phyloP scores from a whole-genome alignment of 2,113 vertebrate genomes.

The Tor tambroides region DNA sequence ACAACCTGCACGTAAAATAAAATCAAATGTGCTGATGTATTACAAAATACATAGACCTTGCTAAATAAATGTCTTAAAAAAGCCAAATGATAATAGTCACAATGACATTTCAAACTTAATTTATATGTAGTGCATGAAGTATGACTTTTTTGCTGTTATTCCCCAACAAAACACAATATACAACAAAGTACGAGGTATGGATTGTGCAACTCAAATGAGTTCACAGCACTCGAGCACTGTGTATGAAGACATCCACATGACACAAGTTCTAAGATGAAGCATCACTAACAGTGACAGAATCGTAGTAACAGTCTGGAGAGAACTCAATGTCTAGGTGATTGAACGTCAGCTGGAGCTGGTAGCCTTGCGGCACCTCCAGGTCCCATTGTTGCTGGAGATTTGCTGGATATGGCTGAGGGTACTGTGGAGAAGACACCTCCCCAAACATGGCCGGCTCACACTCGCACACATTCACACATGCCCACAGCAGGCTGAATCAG shows the following conservation, averaged over 20 bases:
- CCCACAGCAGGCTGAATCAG: constrained; percentile 68
- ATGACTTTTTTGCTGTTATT: neutral
- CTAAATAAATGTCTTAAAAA: neutral
- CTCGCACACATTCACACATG: constrained; percentile 61
- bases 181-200: neutral
- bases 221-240: neutral
- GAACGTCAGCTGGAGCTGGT: constrained; percentile 84
- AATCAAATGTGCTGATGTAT: neutral
- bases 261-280: neutral
- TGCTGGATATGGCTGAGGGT: constrained; percentile 84
- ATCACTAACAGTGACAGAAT: constrained; percentile 84
- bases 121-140: neutral
- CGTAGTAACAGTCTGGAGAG: constrained; percentile 84
- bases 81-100: neutral
- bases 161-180: neutral
- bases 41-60: neutral
- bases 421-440: constrained; percentile 82
- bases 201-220: neutral
- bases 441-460: constrained; percentile 71
- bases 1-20: constrained; percentile 76
- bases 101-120: neutral
- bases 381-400: constrained; percentile 77
- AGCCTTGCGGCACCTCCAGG: constrained; percentile 82
- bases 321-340: constrained; percentile 87
- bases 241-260: neutral